Percentiles rank a stretch among this genome's conserved stretches.
These are phyloP conservation scores for Dyspetes luteomarginatus DNA, from an alignment of 2,888 invertebrate genomes.

Conservation along the genomic window DNA sequence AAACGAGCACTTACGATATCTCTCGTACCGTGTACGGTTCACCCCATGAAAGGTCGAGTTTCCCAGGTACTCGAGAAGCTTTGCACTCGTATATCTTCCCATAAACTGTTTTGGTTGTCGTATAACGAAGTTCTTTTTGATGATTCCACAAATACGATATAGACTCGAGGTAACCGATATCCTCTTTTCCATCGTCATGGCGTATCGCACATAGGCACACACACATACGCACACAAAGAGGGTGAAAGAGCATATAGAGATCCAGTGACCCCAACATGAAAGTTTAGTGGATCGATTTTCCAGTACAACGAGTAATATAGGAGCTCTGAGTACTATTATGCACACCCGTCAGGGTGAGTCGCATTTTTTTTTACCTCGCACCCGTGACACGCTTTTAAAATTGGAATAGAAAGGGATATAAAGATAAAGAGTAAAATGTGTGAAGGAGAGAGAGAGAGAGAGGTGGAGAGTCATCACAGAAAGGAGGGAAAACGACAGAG, in stretches of 20 bases:
- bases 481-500: slow-evolving; percentile 6
- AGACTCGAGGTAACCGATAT: slow-evolving; percentile 39
- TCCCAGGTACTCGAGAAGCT: slow-evolving; percentile 8
- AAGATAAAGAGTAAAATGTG: background rate
- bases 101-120: slow-evolving; percentile 15
- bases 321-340: slow-evolving; percentile 39
- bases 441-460: background rate
- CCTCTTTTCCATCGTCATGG: slow-evolving; percentile 23
- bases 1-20: no score
- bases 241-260: background rate
- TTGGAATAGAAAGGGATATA: slow-evolving; percentile 10
- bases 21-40: no score
- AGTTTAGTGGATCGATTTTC: slow-evolving; percentile 53
- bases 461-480: no score
- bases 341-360: slow-evolving; percentile 34
- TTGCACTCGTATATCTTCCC: background rate
- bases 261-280: slow-evolving; percentile 36
- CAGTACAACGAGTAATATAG: slow-evolving; percentile 22
- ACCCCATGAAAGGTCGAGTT: no score
- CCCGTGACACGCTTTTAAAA: background rate
- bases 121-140: slow-evolving; percentile 28
- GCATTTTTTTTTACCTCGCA: slow-evolving; percentile 7
- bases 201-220: slow-evolving; percentile 25
- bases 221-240: background rate
- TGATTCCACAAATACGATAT: slow-evolving; percentile 20